Evolutionary conservation across 2,797 vertebrate genomes (phyloP).

Genomic region (Syndactyla subalaris): DNA sequence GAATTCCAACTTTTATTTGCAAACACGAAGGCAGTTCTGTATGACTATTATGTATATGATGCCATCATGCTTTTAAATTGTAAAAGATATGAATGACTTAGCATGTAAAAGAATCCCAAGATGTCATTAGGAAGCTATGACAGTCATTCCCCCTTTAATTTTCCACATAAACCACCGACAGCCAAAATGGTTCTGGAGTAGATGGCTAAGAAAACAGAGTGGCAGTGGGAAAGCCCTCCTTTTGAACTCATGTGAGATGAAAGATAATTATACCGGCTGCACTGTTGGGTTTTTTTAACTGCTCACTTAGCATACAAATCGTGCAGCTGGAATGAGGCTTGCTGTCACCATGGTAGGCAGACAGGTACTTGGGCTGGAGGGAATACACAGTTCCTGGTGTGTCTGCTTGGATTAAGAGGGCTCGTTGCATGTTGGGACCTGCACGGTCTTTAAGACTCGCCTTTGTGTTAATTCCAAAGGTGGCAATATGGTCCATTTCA

Average conservation of each 20-base stretch:
- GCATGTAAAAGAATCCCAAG: constrained; percentile 24
- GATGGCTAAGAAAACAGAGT: not conserved
- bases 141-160: constrained; percentile 33
- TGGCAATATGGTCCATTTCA: constrained; percentile 11
- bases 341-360: not conserved
- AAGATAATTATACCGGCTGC: constrained; percentile 21
- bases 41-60: not conserved
- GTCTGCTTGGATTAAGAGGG: not conserved
- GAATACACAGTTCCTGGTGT: not conserved
- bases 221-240: constrained; percentile 24
- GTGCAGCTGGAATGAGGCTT: not conserved
- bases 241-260: constrained; percentile 42
- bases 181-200: constrained; percentile 26
- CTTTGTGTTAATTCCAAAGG: not conserved
- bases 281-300: not conserved
- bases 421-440: constrained; percentile 1
- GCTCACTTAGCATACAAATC: constrained; percentile 9
- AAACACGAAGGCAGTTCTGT: not conserved
- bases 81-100: constrained; percentile 36
- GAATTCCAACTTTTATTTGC: constrained; percentile 32
- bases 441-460: not conserved
- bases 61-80: constrained; percentile 33
- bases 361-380: not conserved
- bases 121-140: constrained; percentile 34
- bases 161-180: constrained; percentile 8